Percentiles rank a stretch among this genome's conserved stretches.
Conservation (phyloP, 2,888 invertebrate genomes). For the Morinoia aosen region DNA sequence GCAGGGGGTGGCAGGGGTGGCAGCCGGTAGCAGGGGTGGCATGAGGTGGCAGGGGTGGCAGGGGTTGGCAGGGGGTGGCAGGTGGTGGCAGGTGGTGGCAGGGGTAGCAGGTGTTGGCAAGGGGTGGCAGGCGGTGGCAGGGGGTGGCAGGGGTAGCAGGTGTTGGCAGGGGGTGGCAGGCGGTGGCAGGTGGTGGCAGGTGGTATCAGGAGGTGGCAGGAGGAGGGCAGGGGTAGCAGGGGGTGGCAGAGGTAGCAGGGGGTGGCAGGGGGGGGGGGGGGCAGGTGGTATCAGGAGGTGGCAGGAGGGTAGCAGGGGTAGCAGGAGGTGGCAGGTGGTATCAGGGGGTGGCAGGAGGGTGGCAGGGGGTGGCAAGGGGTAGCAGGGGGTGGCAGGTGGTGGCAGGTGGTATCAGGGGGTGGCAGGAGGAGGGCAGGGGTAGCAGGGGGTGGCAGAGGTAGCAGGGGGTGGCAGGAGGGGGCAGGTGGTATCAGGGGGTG, state of each 20-base stretch:
- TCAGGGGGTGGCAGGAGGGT: too few relatives aligned
- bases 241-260: not conserved
- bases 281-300: not conserved
- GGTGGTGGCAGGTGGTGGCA: not conserved
- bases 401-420: not conserved
- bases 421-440: not conserved
- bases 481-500: not conserved
- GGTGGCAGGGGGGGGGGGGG: not conserved
- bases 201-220: not conserved
- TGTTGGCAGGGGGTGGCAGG: too few relatives aligned
- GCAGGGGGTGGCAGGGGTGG: too few relatives aligned
- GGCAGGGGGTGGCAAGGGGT: not conserved
- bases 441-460: not conserved
- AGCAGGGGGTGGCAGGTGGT: too few relatives aligned
- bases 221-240: not conserved
- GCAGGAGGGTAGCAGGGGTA: too few relatives aligned
- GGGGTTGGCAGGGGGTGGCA: too few relatives aligned
- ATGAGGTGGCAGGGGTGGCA: too few relatives aligned
- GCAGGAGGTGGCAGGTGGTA: not conserved
- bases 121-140: too few relatives aligned
- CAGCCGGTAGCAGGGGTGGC: too few relatives aligned
- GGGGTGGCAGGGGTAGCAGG: not conserved
- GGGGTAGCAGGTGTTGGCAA: not conserved
- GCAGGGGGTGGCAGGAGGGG: too few relatives aligned
- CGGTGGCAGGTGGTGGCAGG: not conserved